Conservation (phyloP, 2,888 invertebrate species). For the Trisateles emortualis region DNA sequence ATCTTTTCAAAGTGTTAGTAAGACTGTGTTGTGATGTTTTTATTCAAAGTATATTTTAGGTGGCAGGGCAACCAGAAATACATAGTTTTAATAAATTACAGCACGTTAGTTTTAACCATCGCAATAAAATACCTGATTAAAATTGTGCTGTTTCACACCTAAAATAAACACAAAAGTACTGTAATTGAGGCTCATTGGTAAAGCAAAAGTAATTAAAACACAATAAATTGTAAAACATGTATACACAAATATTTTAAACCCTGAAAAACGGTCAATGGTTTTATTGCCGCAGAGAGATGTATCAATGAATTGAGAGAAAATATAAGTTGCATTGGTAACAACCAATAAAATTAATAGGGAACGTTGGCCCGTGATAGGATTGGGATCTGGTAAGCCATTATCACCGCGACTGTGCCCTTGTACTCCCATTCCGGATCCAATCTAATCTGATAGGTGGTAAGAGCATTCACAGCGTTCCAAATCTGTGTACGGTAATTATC, state of each 20-base stretch:
- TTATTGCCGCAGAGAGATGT: not conserved
- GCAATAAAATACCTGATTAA: no score
- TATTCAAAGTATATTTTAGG: not conserved
- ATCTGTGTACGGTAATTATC: slow-evolving; percentile 43
- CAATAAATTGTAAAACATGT: not conserved
- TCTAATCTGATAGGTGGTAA: slow-evolving; percentile 38
- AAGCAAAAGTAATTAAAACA: not conserved
- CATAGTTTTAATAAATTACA: not conserved
- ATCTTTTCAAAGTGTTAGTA: slow-evolving; percentile 3
- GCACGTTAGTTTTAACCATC: no score
- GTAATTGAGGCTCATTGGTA: not conserved
- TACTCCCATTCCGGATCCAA: slow-evolving; percentile 39
- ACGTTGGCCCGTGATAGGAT: slow-evolving; percentile 18
- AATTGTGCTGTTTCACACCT: no score
- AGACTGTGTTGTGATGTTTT: slow-evolving; percentile 4
- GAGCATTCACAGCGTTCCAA: slow-evolving; percentile 28
- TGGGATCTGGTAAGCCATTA: slow-evolving; percentile 27
- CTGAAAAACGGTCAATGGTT: not conserved
- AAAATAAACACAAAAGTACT: no score
- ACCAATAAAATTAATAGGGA: slow-evolving; percentile 22
- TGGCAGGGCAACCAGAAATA: not conserved
- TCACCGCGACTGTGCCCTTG: slow-evolving; percentile 19
- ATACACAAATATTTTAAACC: not conserved
- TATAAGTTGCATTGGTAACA: not conserved
- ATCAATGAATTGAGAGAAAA: not conserved